Conservation (phyloP, 2,113 vertebrate genomes). For the Psettodes erumei region DNA sequence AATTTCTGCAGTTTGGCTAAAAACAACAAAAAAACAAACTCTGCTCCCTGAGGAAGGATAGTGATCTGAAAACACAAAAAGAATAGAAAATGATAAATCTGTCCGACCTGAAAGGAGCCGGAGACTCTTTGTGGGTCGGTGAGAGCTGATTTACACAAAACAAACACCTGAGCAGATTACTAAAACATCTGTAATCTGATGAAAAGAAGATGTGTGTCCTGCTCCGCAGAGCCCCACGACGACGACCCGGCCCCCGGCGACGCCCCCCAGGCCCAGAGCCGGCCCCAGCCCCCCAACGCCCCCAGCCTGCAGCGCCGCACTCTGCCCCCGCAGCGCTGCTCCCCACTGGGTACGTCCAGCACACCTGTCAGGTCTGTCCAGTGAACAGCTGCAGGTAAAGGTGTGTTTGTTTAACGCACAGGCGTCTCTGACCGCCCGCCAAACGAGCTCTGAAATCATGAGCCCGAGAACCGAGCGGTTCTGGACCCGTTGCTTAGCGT, state of each 20-base stretch:
- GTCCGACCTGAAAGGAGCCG: background rate
- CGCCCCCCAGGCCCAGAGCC: conserved; percentile 51
- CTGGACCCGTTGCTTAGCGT: too few relatives aligned
- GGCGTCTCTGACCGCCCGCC: too few relatives aligned
- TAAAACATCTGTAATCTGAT: background rate
- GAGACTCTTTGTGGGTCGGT: background rate
- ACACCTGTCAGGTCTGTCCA: too few relatives aligned
- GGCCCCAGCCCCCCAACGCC: conserved; percentile 71
- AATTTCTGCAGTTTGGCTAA: conserved; percentile 24
- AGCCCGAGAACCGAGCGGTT: too few relatives aligned
- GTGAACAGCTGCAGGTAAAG: too few relatives aligned
- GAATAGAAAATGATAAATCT: background rate
- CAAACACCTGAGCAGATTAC: too few relatives aligned
- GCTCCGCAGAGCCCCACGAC: conserved; percentile 83
- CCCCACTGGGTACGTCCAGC: conserved; percentile 67
- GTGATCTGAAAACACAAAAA: background rate
- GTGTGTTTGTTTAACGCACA: too few relatives aligned
- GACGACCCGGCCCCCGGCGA: conserved; percentile 78
- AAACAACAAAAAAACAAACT: conserved; percentile 10
- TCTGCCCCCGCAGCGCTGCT: conserved; percentile 84
- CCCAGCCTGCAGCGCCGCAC: conserved; percentile 83
- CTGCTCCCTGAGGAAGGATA: conserved; percentile 1
- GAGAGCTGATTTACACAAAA: too few relatives aligned
- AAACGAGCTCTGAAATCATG: too few relatives aligned
- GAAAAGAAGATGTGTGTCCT: too few relatives aligned